Conservation (phyloP, 92 coral and sea anemone genomes). For the Plumapathes pennacea region DNA sequence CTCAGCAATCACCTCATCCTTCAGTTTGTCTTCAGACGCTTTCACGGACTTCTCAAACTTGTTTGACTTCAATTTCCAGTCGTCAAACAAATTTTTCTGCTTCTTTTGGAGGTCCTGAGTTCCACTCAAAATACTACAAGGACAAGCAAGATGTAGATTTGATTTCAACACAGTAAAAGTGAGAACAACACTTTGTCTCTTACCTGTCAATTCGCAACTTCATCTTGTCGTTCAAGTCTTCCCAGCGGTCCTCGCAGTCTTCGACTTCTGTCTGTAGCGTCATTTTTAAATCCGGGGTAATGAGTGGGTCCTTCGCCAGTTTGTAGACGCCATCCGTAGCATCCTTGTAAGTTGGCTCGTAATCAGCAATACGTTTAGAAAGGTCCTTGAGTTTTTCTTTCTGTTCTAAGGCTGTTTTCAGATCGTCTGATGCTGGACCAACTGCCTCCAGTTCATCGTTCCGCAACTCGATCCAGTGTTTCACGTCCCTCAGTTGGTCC, state of each 20-base stretch:
- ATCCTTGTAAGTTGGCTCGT: conserved; percentile 61
- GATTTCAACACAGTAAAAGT: too few relatives aligned
- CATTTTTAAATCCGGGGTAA: conserved; percentile 58
- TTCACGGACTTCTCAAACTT: conserved; percentile 61
- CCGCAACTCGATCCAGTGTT: conserved; percentile 82
- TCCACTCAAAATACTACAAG: conserved; percentile 40
- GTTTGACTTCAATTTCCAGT: conserved; percentile 72
- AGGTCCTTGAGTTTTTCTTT: conserved; percentile 69
- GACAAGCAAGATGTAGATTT: neutral
- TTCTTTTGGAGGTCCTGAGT: conserved; percentile 55
- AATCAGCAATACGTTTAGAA: conserved; percentile 59
- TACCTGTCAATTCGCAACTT: conserved; percentile 65
- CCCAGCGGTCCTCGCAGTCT: conserved; percentile 80
- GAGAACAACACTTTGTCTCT: neutral
- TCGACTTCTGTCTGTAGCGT: conserved; percentile 56
- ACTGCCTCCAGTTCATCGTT: conserved; percentile 65
- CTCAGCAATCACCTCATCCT: conserved; percentile 50
- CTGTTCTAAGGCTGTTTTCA: conserved; percentile 48
- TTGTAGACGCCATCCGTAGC: conserved; percentile 52
- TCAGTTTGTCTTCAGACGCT: conserved; percentile 63
- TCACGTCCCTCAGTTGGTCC: conserved; percentile 64
- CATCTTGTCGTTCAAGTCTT: conserved; percentile 62
- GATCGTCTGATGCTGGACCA: conserved; percentile 62
- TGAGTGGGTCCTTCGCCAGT: conserved; percentile 60
- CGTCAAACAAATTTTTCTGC: conserved; percentile 63